Percentiles rank a stretch among this genome's conserved stretches.
Conservation (phyloP, 2,113 vertebrate genomes). For the Coryphaenoides rupestris region DNA sequence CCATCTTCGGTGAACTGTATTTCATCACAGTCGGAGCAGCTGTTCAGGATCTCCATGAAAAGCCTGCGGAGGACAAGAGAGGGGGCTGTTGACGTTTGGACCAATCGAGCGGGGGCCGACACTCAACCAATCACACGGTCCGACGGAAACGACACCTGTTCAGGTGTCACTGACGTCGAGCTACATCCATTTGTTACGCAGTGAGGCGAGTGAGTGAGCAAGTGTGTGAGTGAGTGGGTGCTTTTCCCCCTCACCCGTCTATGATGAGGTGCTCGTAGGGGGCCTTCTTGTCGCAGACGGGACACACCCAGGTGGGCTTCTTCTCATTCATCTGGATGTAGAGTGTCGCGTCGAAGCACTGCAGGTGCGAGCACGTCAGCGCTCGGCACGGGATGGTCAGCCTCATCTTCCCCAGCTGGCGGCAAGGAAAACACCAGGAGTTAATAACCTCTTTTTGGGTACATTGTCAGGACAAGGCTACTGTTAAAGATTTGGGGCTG, state of each 20-base stretch:
- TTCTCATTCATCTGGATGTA: constrained; percentile 99
- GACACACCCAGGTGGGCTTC: constrained; percentile 98
- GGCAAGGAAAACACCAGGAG: constrained; percentile 16
- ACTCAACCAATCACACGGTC: too few species aligned
- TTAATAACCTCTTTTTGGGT: neutral
- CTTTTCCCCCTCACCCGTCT: constrained; percentile 85
- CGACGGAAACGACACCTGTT: too few species aligned
- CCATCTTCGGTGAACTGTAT: constrained; percentile 98
- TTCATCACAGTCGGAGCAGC: constrained; percentile 94
- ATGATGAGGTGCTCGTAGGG: constrained; percentile 93
- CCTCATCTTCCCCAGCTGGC: constrained; percentile 96
- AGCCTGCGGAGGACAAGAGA: constrained; percentile 69
- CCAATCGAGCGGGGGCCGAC: too few species aligned
- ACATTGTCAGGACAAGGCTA: neutral
- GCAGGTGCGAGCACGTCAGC: constrained; percentile 92
- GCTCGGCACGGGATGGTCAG: constrained; percentile 91
- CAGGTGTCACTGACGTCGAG: too few species aligned
- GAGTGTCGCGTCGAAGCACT: constrained; percentile 96
- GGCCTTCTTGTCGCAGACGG: constrained; percentile 97
- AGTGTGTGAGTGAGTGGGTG: neutral
- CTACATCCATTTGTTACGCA: too few species aligned
- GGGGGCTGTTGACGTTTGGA: too few species aligned
- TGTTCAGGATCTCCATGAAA: constrained; percentile 98
- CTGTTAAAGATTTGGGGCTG: too few species aligned
- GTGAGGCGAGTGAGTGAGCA: too few species aligned